Percentiles rank a stretch among this genome's conserved stretches.
Evolutionary conservation across 2,113 vertebrate species (phyloP).

Genomic region (Megaleporinus macrocephalus): DNA sequence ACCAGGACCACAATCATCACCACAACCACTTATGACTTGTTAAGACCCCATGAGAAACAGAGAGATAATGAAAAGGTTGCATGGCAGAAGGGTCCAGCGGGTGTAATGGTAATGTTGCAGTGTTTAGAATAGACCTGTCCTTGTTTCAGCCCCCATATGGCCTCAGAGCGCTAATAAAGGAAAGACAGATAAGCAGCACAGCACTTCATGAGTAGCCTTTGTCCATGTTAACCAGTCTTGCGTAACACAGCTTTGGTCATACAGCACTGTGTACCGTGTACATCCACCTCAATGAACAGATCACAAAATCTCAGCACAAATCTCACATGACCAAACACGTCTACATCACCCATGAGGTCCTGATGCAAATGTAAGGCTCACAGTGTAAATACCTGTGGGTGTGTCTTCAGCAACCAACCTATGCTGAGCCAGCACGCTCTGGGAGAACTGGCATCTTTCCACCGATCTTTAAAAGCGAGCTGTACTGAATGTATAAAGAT

Average conservation of each 20-base stretch:
- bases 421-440: neutral
- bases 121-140: neutral
- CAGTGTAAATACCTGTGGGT: neutral
- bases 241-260: constrained; percentile 17
- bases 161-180: constrained; percentile 14
- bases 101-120: neutral
- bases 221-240: constrained; percentile 11
- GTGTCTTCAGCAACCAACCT: neutral
- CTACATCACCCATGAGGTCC: neutral
- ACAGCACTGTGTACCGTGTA: neutral
- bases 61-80: neutral
- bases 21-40: too few species aligned
- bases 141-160: neutral
- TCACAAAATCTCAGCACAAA: neutral
- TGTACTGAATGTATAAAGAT: neutral
- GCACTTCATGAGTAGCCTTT: constrained; percentile 16
- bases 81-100: neutral
- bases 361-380: neutral
- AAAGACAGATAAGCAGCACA: constrained; percentile 17
- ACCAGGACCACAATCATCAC: too few species aligned
- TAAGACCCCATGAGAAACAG: too few species aligned
- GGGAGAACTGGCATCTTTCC: constrained; percentile 7
- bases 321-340: neutral
- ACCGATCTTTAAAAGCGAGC: neutral
- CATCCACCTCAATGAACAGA: neutral